phyloP scores from a whole-genome alignment of 2,797 vertebrate species.

The Phoxinus dragarum region DNA sequence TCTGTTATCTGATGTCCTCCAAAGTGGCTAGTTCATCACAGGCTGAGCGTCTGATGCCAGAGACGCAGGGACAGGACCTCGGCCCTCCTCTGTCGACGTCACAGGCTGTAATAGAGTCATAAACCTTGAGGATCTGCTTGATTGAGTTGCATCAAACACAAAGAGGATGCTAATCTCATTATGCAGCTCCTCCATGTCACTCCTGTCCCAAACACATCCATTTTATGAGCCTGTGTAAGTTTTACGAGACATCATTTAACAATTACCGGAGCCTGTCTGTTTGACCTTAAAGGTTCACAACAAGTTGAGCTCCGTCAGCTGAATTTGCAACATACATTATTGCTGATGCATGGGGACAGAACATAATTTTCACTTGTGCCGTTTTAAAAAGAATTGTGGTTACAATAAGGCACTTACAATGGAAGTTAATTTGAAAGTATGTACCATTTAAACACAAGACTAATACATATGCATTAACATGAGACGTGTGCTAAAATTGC shows the following conservation, averaged over 20 bases:
- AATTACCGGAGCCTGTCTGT: slow-evolving; percentile 65
- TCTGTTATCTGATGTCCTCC: slow-evolving; percentile 51
- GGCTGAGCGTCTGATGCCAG: background rate
- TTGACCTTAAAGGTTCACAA: slow-evolving; percentile 67
- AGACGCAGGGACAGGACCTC: slow-evolving; percentile 19
- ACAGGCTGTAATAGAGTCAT: slow-evolving; percentile 53
- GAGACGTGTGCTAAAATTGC: background rate
- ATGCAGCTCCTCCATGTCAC: slow-evolving; percentile 22
- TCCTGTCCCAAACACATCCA: slow-evolving; percentile 51
- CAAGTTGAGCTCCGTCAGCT: background rate
- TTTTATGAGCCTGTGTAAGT: slow-evolving; percentile 64
- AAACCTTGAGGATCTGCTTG: slow-evolving; percentile 62
- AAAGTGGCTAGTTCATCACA: slow-evolving; percentile 45
- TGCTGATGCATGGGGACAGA: background rate
- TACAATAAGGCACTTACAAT: background rate
- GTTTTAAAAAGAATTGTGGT: background rate
- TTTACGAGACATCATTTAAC: slow-evolving; percentile 68
- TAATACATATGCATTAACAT: background rate
- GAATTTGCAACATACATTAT: background rate
- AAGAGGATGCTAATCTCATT: slow-evolving; percentile 63
- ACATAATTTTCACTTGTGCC: background rate
- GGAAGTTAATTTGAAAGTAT: background rate
- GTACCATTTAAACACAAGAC: background rate
- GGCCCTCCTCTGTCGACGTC: slow-evolving; percentile 17
- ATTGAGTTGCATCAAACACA: slow-evolving; percentile 67